Base-by-base conservation (phyloP, 2,113 vertebrate species). In the Tonatia bakeri region DNA sequence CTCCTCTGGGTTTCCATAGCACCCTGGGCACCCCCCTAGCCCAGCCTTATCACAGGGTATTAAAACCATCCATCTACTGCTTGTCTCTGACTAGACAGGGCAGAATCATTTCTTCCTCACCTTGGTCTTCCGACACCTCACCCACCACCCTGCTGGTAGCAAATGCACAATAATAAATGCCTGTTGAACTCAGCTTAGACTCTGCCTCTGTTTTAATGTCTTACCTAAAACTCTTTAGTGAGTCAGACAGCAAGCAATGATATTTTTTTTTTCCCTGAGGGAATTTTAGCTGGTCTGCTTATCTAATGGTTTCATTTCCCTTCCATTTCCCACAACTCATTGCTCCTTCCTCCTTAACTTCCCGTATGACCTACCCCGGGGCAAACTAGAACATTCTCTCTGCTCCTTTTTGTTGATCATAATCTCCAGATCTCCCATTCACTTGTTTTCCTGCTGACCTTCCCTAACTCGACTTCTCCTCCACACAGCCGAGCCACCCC, bases 231-330 rank as follows among this genome's bases (percentile, higher is more conserved):
- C 38, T 22, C 33, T 61, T 50, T 12, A n/a, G 82, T 72, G 67
- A 93, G 81, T 45, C 61, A 33, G 33, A 76, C 24, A 80, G 16
- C 28, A 11, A 10, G 14, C 52, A 40, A 26, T 70, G 13, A 82
- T 12, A 16, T 22, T 36, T n/a, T 47, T 36, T 38, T 59, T 28
- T 45, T 6, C 92, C 93, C 36, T 28, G 7, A 72, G 91, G 77
- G 81, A 84, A 82, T 92, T 87, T 89, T 43, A 95, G 77, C 76
- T 28, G 38, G 56, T 31, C 64, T 86, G 85, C 85, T 96, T 90
- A 83, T 92, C 65, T 72, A 52, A 90, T 33, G 52, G 96, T 93
- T 98, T 91, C 87, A 70, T 82, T 94, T 96, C 88, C 88, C 91
- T 96, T 96, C 43, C 20, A 13, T 43, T 92, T 79, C 64, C 77